Percentiles rank a stretch among this genome's conserved stretches.
Conservation (phyloP, 2,113 vertebrate species). For the Mellivora capensis region DNA sequence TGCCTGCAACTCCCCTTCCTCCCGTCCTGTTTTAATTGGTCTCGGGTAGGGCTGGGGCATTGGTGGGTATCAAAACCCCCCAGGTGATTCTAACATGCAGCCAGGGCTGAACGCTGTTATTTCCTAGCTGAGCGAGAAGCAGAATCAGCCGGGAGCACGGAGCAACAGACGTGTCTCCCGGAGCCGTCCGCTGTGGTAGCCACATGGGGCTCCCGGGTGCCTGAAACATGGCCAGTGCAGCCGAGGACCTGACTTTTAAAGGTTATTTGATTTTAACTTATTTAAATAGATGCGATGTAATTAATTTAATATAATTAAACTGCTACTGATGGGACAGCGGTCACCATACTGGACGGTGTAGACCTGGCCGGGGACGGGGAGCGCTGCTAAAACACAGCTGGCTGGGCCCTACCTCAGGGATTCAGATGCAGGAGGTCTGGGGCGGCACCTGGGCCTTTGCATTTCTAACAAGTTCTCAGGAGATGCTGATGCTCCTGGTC, state of each 20-base stretch:
- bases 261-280: not conserved
- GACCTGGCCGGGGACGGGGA: not conserved
- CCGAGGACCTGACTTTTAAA: not conserved
- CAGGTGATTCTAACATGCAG: not conserved
- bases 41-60: not conserved
- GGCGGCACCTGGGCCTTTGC: not conserved
- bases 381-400: not conserved
- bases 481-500: not conserved
- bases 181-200: not conserved
- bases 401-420: not conserved
- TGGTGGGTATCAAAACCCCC: not conserved
- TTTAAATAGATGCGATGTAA: not conserved
- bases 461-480: not conserved
- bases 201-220: not conserved
- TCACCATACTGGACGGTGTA: not conserved
- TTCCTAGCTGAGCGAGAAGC: not conserved
- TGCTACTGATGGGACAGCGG: not conserved
- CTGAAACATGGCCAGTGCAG: not conserved
- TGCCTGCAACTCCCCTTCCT: not conserved
- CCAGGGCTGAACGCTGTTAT: not conserved
- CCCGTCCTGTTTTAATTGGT: not conserved
- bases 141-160: accelerated
- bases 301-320: not conserved
- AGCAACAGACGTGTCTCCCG: accelerated
- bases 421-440: not conserved